Conservation (phyloP, 2,888 invertebrate species). For the Drosophila rellima region DNA sequence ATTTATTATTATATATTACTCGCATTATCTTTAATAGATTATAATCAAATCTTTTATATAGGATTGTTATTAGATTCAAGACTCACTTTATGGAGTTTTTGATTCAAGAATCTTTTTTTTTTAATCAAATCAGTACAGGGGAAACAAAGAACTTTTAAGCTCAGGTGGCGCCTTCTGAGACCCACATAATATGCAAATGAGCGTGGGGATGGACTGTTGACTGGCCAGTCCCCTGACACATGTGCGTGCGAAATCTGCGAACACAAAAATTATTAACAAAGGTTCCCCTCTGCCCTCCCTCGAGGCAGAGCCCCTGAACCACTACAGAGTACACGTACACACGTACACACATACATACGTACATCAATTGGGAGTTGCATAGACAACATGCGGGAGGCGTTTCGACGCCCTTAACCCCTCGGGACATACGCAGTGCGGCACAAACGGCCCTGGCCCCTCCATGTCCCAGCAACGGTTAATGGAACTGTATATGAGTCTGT, state of each 20-base stretch:
- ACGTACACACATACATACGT: conserved; percentile 7
- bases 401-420: conserved; percentile 43
- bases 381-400: conserved; percentile 47
- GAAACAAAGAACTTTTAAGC: conserved; percentile 35
- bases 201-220: conserved; percentile 20
- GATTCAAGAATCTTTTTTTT: conserved; percentile 4
- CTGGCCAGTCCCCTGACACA: conserved; percentile 38
- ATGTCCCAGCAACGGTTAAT: conserved; percentile 50
- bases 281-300: conserved; percentile 32
- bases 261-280: conserved; percentile 73
- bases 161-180: conserved; percentile 10
- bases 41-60: not conserved
- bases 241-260: conserved; percentile 74
- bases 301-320: not conserved
- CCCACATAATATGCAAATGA: conserved; percentile 37
- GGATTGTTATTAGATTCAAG: not conserved
- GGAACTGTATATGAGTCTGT: conserved; percentile 35
- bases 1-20: not conserved
- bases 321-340: conserved; percentile 23
- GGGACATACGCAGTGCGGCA: conserved; percentile 73
- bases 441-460: conserved; percentile 22
- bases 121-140: conserved; percentile 43
- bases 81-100: not conserved
- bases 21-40: not conserved
- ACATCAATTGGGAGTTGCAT: conserved; percentile 20